Percentiles rank a stretch among this genome's conserved stretches.
Evolutionary conservation across 2,113 vertebrate genomes (phyloP).

Genomic region (Burhinus oedicnemus): DNA sequence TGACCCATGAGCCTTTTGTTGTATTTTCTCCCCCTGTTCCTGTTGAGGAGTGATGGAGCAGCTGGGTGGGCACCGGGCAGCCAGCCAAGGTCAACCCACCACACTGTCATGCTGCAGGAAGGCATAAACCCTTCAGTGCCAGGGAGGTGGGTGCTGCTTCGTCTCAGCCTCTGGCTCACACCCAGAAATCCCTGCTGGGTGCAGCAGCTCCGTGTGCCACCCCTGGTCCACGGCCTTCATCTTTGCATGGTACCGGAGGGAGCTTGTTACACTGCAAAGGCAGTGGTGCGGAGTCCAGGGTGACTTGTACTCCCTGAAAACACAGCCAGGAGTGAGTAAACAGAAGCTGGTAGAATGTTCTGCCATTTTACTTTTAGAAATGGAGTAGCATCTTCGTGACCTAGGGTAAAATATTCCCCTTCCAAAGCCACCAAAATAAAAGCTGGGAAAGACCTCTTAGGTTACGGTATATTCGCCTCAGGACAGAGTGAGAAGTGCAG

Average conservation of each 20-base stretch:
- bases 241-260: not conserved
- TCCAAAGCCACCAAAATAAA: not conserved
- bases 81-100: too few species aligned
- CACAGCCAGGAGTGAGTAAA: not conserved
- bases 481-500: not conserved
- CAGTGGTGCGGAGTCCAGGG: not conserved
- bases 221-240: not conserved
- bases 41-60: too few species aligned
- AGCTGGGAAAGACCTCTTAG: not conserved
- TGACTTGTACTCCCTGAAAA: not conserved
- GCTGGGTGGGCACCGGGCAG: too few species aligned
- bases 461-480: not conserved
- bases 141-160: too few species aligned
- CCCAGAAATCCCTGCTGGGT: not conserved
- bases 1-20: too few species aligned
- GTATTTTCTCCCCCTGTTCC: too few species aligned
- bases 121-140: too few species aligned
- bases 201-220: too few species aligned
- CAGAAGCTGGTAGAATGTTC: not conserved
- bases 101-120: too few species aligned
- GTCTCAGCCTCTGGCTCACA: too few species aligned
- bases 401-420: not conserved
- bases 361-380: not conserved
- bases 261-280: not conserved
- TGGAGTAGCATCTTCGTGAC: not conserved